phyloP scores from a whole-genome alignment of 2,113 vertebrate species.

The Tragelaphus buxtoni region DNA sequence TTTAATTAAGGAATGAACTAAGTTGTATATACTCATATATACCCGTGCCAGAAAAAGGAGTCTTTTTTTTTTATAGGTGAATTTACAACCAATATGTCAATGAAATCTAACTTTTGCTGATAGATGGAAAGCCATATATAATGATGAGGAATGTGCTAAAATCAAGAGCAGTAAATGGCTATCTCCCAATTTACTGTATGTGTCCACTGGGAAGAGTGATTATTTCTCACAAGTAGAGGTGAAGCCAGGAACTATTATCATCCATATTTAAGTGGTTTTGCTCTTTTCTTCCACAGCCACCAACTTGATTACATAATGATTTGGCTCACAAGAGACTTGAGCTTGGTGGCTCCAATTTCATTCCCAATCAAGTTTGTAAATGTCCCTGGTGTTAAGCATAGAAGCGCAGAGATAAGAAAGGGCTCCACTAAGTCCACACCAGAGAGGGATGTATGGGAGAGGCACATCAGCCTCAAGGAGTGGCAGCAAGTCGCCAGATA shows the following conservation, averaged over 20 bases:
- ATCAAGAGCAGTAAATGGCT: slow-evolving; percentile 66
- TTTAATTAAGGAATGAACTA: slow-evolving; percentile 13
- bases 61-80: slow-evolving; percentile 24
- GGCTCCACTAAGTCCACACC: neutral
- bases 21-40: neutral
- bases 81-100: slow-evolving; percentile 64
- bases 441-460: neutral
- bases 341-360: slow-evolving; percentile 30
- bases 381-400: slow-evolving; percentile 6
- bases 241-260: slow-evolving; percentile 59
- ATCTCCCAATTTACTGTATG: slow-evolving; percentile 68
- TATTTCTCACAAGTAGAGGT: slow-evolving; percentile 70
- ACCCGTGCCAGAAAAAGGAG: slow-evolving; percentile 18
- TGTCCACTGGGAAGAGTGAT: slow-evolving; percentile 68
- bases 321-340: slow-evolving; percentile 25
- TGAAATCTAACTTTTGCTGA: slow-evolving; percentile 53
- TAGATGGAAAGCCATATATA: neutral
- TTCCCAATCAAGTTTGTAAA: slow-evolving; percentile 27
- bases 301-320: slow-evolving; percentile 64
- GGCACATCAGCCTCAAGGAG: neutral
- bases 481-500: neutral
- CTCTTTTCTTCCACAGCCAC: slow-evolving; percentile 38
- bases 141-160: slow-evolving; percentile 28
- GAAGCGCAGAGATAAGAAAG: slow-evolving; percentile 25
- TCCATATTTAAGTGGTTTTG: slow-evolving; percentile 58